Base-by-base conservation (phyloP, 2,113 vertebrate genomes). In the Coreoperca whiteheadi region DNA sequence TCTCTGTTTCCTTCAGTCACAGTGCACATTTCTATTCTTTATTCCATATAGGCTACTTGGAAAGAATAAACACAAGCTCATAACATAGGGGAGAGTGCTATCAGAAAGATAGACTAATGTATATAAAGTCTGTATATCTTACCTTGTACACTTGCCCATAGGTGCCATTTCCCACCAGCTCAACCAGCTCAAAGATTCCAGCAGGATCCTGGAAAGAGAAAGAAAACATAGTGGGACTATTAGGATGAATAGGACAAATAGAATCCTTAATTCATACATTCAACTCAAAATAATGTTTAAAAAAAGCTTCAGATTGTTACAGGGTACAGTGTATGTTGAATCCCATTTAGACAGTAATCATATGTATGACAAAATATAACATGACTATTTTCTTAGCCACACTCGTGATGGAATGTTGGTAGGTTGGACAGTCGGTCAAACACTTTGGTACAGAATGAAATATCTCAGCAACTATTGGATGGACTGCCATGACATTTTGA, bases 121-220 rank as follows among this genome's bases (percentile, higher is more conserved):
- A n/a, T 43, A 51, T 50, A 30, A 34, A 28, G 54, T 66, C 4
- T 34, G 69, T 57, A 69, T 28, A 9, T 48, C 93, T 95, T 96
- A 98, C 98, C 96, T 99, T 99, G 92, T 98, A 99, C 59, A 99
- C 98, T 85, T 99, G 98, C 46, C 98, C 98, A 0, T 99, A 99
- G 1, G 98, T 99, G 74, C 98, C 98, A 94, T 98, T 99, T 90
- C 98, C 98, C 90, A 99, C 98, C 83, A 99, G 95, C 92, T 99
- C 98, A 71, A 99, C 98, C 91, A 99, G 80, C 92, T 99, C 98
- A 95, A 99, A 99, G 94, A 99, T 98, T 70, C 98, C 98, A 61
- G 97, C 97, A 56, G 98, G 98, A 92, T 99, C 98, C 98, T 99
- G 91, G 34, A 89, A 87, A 91, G 54, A 81, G 28, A 85, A 59